Evolutionary conservation across 1,140 invertebrate species (phyloP).

Genomic region (Pentalonia nigronervosa): DNA sequence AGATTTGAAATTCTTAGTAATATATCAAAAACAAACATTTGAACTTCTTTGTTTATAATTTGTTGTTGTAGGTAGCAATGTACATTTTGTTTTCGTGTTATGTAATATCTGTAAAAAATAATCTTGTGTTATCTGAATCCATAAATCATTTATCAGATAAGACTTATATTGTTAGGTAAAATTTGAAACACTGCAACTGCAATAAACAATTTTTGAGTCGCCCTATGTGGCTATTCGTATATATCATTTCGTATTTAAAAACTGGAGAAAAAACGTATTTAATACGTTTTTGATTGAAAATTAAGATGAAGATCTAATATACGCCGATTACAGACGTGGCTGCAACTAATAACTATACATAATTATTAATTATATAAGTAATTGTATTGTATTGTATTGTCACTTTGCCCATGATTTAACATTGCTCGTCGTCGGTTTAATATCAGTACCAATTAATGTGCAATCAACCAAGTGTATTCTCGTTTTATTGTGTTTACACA

Average conservation of each 20-base stretch:
- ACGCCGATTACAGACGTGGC: background rate
- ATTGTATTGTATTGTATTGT: background rate
- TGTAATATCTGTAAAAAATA: background rate
- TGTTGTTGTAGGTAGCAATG: background rate
- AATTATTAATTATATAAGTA: background rate
- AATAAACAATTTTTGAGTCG: background rate
- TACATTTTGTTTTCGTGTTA: background rate
- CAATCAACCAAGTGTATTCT: too few relatives aligned
- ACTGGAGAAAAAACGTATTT: background rate
- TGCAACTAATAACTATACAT: background rate
- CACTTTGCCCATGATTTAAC: background rate
- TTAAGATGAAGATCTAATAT: background rate
- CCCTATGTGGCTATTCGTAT: too few relatives aligned
- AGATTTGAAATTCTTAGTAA: background rate
- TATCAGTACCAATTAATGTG: background rate
- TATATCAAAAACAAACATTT: background rate
- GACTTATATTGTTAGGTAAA: background rate
- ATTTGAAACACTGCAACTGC: background rate
- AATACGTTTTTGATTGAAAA: background rate
- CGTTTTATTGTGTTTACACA: background rate
- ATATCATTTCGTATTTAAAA: background rate
- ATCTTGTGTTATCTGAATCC: background rate
- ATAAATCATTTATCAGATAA: background rate
- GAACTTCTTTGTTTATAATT: background rate
- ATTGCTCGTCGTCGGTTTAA: background rate